Conservation (phyloP, 1,140 invertebrate species). For the Drosophila parvula region DNA sequence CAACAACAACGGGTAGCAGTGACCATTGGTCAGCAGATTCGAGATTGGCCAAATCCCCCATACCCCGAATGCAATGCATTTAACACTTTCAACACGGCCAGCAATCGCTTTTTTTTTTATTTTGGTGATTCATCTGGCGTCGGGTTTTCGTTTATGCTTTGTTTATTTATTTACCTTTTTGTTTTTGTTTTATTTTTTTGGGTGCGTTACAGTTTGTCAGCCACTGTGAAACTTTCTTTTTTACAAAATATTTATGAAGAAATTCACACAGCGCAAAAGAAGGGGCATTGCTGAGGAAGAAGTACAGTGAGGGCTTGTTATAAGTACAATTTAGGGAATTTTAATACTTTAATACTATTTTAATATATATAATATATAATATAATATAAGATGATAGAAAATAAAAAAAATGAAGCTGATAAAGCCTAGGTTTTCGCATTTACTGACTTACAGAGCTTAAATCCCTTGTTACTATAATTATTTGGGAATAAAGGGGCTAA, state of each 20-base stretch:
- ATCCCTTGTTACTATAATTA: too few relatives aligned
- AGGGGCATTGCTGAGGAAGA: constrained; percentile 24
- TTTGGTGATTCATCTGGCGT: constrained; percentile 60
- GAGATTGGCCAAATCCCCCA: constrained; percentile 43
- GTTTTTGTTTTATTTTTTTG: constrained; percentile 29
- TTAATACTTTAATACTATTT: background rate
- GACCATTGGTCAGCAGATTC: constrained; percentile 63
- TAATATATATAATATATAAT: too few relatives aligned
- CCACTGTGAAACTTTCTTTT: constrained; percentile 77
- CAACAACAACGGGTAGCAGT: constrained; percentile 27
- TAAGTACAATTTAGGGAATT: background rate
- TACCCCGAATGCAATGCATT: constrained; percentile 67
- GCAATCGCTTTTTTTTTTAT: constrained; percentile 21
- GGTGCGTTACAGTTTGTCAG: constrained; percentile 76
- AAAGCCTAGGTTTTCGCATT: background rate
- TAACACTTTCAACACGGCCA: constrained; percentile 73
- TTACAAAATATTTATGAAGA: constrained; percentile 77
- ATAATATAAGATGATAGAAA: background rate
- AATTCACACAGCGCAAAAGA: constrained; percentile 43
- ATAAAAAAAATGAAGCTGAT: background rate
- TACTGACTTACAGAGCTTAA: too few relatives aligned
- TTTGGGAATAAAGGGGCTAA: too few relatives aligned
- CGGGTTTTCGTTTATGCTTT: constrained; percentile 39
- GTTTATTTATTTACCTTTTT: constrained; percentile 33
- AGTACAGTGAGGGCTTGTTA: background rate